Percentiles rank a stretch among this genome's conserved stretches.
phyloP scores from a whole-genome alignment of 2,797 vertebrate species.

The Chiropotes sagulatus region DNA sequence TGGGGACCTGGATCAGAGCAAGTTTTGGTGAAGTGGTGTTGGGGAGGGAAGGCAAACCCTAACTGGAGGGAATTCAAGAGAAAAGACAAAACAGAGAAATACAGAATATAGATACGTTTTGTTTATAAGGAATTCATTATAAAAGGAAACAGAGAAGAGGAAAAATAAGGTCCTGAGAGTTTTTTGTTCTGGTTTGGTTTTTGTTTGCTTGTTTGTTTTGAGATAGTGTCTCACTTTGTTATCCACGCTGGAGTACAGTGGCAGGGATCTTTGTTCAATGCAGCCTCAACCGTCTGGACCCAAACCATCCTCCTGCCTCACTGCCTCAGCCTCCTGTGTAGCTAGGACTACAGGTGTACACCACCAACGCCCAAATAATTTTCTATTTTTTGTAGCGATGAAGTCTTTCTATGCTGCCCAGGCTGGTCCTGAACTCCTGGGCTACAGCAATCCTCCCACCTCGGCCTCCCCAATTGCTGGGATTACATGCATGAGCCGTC shows the following conservation, averaged over 20 bases:
- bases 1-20: background rate
- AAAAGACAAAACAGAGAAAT: background rate
- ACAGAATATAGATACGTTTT: background rate
- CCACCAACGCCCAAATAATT: background rate
- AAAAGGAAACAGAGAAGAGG: background rate
- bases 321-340: background rate
- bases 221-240: background rate
- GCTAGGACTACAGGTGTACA: background rate
- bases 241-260: background rate
- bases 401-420: background rate
- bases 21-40: background rate
- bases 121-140: background rate
- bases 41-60: background rate
- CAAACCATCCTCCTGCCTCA: background rate
- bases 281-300: background rate
- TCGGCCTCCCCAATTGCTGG: background rate
- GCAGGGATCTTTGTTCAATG: background rate
- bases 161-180: background rate
- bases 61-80: background rate
- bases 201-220: background rate
- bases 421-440: background rate
- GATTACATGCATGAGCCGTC: background rate
- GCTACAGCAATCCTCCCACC: background rate
- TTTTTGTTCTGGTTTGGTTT: background rate
- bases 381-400: background rate